Conservation (phyloP, 1,140 invertebrate species). For the Drosophila pallidifrons region DNA sequence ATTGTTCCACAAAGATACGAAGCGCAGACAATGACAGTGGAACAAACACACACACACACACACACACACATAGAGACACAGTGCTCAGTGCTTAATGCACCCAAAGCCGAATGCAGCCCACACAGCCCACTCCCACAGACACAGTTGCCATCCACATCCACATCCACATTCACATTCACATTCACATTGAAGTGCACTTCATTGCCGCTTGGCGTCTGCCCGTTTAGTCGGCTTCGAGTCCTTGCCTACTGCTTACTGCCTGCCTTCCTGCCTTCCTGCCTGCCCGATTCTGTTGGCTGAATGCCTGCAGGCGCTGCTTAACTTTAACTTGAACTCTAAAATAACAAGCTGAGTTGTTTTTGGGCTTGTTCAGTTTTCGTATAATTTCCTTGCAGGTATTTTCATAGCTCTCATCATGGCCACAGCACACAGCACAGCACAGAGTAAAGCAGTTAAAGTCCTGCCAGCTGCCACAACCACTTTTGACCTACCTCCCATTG, state of each 20-base stretch:
- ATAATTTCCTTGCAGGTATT: conserved; percentile 80
- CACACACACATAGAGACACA: conserved; percentile 8
- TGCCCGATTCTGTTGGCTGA: neutral
- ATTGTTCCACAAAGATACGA: conserved; percentile 79
- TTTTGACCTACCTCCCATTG: neutral
- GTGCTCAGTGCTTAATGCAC: conserved; percentile 18
- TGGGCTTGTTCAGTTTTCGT: conserved; percentile 80
- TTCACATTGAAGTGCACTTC: conserved; percentile 72
- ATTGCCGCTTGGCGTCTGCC: conserved; percentile 72
- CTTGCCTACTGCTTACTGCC: neutral
- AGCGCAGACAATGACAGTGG: conserved; percentile 52
- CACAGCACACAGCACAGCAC: neutral
- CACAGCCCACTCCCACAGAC: conserved; percentile 9
- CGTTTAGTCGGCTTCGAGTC: conserved; percentile 26
- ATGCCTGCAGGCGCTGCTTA: conserved; percentile 73
- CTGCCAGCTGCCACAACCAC: neutral
- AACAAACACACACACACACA: conserved; percentile 12
- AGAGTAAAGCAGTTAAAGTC: too few species aligned
- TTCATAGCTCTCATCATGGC: conserved; percentile 63
- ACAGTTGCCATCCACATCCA: conserved; percentile 32
- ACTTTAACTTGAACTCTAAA: conserved; percentile 83
- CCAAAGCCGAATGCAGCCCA: conserved; percentile 33
- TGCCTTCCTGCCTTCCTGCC: neutral
- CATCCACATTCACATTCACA: conserved; percentile 36
- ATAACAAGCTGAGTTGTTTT: conserved; percentile 75